phyloP scores from a whole-genome alignment of 2,888 invertebrate species.

The Drosophila diplacantha region DNA sequence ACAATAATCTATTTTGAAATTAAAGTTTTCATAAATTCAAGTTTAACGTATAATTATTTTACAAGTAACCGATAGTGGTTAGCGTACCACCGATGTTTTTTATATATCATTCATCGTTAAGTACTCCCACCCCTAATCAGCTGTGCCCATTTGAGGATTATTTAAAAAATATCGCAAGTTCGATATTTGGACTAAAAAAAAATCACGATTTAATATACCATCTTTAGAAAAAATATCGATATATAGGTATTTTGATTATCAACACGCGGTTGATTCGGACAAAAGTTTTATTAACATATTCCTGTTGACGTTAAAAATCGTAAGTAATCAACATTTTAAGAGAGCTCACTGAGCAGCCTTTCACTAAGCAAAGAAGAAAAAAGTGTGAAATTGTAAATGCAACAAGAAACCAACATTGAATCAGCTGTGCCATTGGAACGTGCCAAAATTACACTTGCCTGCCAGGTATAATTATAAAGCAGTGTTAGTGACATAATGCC shows the following conservation, averaged over 20 bases:
- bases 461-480: slow-evolving; percentile 3
- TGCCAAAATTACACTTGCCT: slow-evolving; percentile 20
- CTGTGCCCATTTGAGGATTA: too few species aligned
- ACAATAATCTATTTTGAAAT: too few species aligned
- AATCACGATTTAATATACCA: too few species aligned
- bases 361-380: not conserved
- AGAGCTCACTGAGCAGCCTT: not conserved
- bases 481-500: slow-evolving; percentile 8
- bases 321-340: slow-evolving; percentile 5
- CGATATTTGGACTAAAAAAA: too few species aligned
- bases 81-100: too few species aligned
- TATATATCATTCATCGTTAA: too few species aligned
- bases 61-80: not conserved
- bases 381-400: too few species aligned
- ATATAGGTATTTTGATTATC: too few species aligned
- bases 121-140: too few species aligned
- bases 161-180: too few species aligned
- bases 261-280: slow-evolving; percentile 9
- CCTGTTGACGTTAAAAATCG: not conserved
- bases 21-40: not conserved
- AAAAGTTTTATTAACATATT: not conserved
- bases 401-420: slow-evolving; percentile 11
- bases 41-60: not conserved
- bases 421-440: slow-evolving; percentile 24
- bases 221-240: too few species aligned